Evolutionary conservation across 2,888 invertebrate species (phyloP).

Genomic region (Conistra vaccinii): DNA sequence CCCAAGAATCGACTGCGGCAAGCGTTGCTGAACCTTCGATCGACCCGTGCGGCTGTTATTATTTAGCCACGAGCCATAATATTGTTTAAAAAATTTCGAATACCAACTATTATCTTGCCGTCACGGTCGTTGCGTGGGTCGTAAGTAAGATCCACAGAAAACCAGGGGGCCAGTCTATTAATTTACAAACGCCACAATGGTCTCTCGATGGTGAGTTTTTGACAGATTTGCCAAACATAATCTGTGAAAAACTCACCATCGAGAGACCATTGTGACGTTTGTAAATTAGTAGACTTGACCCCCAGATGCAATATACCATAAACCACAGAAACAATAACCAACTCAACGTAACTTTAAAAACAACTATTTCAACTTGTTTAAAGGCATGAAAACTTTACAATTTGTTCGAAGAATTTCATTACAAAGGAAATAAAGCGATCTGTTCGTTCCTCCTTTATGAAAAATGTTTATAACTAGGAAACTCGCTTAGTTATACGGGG

Average conservation of each 20-base stretch:
- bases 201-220: no score
- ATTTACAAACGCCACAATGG: no score
- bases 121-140: background rate
- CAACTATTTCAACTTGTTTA: conserved; percentile 48
- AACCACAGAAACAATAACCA: conserved; percentile 35
- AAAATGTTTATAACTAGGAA: conserved; percentile 61
- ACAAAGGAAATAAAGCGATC: conserved; percentile 42
- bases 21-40: no score
- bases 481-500: conserved; percentile 56
- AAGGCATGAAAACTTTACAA: conserved; percentile 42
- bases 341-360: conserved; percentile 35
- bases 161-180: no score
- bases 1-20: no score
- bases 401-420: conserved; percentile 53
- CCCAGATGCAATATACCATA: background rate
- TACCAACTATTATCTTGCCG: background rate
- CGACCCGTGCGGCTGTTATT: no score
- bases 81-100: background rate
- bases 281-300: no score
- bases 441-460: conserved; percentile 42
- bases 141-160: background rate
- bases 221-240: no score
- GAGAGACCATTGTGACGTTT: no score
- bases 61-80: no score
- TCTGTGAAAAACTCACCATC: no score